Evolutionary conservation across 2,797 vertebrate species (phyloP), one percentile per base, ranked within the genome.

Genomic region (Paguma larvata): DNA sequence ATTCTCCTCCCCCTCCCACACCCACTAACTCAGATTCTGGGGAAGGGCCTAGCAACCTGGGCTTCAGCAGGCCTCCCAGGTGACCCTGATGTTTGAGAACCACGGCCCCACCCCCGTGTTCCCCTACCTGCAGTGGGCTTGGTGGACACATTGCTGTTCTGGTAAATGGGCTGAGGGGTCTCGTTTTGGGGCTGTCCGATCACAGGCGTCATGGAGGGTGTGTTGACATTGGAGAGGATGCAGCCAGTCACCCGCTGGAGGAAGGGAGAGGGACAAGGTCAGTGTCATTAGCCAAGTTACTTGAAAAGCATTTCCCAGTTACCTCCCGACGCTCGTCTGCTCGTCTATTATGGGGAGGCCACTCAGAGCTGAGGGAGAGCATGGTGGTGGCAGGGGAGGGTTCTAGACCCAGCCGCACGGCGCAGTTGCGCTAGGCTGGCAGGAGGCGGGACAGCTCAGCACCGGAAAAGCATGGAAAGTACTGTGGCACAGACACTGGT

Each of bases 191-290:
- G 99, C 98, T 99, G 99, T 95, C 99, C 99, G 2, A 99, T 99
- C 99, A 99, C 99, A 0, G 99, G 99, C 19, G 99, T 99, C 72
- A 99, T 98, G 48, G 99, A 99, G 0, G 99, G 99, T 0, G 99
- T 99, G 99, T 99, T 99, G 98, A 99, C 99, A 0, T 99, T 99
- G 96, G 99, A 99, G 91, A 99, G 99, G 97, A 99, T 99, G 92
- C 99, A 99, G 95, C 99, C 99, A 9, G 99, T 99, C 98, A 99
- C 99, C 98, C 99, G 99, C 99, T 99, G 98, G 32, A 97, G 59
- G 41, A 44, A 96, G 91, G 51, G 75, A 95, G 84, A 82, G 16
- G 44, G 0, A 12, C 11, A 65, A 70, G 83, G 21, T 82, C 80
- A 95, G 87, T 82, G 83, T 41, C 73, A 4, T 83, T n/a, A 38